Evolutionary conservation across 2,888 invertebrate genomes (phyloP).

Genomic region (Theretra japonica): DNA sequence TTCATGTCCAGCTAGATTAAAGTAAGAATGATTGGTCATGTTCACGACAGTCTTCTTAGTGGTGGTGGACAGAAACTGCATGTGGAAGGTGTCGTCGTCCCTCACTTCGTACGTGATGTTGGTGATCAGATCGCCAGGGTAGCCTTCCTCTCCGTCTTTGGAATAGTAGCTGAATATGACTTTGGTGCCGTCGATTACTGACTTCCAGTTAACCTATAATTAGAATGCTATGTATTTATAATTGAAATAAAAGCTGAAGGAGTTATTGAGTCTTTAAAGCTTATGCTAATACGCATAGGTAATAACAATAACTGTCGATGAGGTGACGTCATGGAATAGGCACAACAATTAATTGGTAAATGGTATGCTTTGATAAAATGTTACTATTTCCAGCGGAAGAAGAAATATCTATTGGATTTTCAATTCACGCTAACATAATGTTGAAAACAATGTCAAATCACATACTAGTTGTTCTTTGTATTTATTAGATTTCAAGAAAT

Average conservation of each 20-base stretch:
- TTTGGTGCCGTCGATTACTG: conserved; percentile 82
- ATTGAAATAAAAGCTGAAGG: not conserved
- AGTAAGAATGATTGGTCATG: conserved; percentile 96
- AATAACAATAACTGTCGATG: too few relatives aligned
- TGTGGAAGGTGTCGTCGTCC: conserved; percentile 87
- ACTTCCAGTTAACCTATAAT: conserved; percentile 86
- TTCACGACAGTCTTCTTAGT: conserved; percentile 93
- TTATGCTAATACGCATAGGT: not conserved
- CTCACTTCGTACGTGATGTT: conserved; percentile 89
- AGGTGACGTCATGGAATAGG: too few relatives aligned
- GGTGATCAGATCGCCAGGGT: conserved; percentile 92
- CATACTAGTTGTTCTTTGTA: too few relatives aligned
- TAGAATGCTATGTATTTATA: conserved; percentile 31
- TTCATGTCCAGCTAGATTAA: conserved; percentile 95
- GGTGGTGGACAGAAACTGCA: conserved; percentile 89
- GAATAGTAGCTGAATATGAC: conserved; percentile 91
- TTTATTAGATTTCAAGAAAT: too few relatives aligned
- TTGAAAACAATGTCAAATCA: too few relatives aligned
- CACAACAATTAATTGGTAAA: too few relatives aligned
- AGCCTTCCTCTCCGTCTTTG: conserved; percentile 93
- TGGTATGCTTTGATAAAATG: too few relatives aligned
- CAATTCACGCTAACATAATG: too few relatives aligned
- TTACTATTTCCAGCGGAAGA: too few relatives aligned
- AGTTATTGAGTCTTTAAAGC: not conserved
- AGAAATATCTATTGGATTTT: too few relatives aligned